Percentiles rank a stretch among this genome's conserved stretches.
Conservation (phyloP, 64 coral and sea anemone genomes). For the Trachythela sp. region DNA sequence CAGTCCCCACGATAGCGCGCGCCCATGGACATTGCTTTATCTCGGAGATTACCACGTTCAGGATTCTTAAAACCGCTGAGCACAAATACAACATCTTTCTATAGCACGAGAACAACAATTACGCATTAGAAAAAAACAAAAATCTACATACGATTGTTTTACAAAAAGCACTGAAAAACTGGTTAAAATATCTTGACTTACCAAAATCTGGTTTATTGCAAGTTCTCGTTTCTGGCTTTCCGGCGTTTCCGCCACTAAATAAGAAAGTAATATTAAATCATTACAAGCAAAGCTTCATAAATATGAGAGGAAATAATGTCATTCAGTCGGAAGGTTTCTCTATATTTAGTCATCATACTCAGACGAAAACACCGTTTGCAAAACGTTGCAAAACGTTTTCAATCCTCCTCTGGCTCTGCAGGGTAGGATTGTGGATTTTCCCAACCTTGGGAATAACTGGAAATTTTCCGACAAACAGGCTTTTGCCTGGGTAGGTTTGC, state of each 20-base stretch:
- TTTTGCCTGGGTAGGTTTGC: too few species aligned
- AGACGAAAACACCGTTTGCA: too few species aligned
- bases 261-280: not conserved
- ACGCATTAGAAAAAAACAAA: not conserved
- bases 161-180: too few species aligned
- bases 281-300: not conserved
- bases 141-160: too few species aligned
- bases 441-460: too few species aligned
- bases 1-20: conserved; percentile 86
- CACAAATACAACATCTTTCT: conserved; percentile 95
- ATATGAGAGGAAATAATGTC: not conserved
- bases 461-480: too few species aligned
- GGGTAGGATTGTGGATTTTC: too few species aligned
- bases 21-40: conserved; percentile 90
- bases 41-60: conserved; percentile 65
- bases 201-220: not conserved
- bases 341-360: too few species aligned
- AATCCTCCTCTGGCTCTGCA: too few species aligned
- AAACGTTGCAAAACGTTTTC: too few species aligned
- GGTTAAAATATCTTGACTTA: too few species aligned
- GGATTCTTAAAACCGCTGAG: conserved; percentile 93
- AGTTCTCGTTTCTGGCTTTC: not conserved
- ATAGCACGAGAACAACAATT: not conserved
- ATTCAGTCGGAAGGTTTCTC: not conserved
- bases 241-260: not conserved